phyloP scores from a whole-genome alignment of 2,113 vertebrate species.

The Myodes glareolus region DNA sequence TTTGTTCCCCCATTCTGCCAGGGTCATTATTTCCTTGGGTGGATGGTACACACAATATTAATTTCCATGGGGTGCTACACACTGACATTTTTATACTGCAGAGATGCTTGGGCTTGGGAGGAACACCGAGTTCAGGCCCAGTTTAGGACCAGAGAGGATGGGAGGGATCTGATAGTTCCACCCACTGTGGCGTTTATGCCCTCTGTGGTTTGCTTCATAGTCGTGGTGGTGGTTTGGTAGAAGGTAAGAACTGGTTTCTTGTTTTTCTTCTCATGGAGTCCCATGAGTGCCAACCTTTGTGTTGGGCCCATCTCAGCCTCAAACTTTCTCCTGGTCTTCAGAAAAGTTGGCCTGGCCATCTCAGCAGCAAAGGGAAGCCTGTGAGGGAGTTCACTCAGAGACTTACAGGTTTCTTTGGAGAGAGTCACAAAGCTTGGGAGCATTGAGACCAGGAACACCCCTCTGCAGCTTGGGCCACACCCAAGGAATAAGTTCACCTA shows the following conservation, averaged over 20 bases:
- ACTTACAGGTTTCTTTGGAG: neutral
- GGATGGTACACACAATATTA: slow-evolving; percentile 57
- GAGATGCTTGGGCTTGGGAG: neutral
- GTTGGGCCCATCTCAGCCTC: neutral
- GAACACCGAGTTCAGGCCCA: neutral
- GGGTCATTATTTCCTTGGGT: slow-evolving; percentile 72
- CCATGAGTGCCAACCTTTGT: neutral
- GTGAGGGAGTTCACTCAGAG: neutral
- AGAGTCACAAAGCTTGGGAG: neutral
- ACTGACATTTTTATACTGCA: slow-evolving; percentile 48
- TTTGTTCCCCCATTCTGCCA: slow-evolving; percentile 61
- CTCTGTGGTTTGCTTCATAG: neutral
- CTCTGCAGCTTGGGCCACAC: neutral
- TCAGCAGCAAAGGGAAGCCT: neutral
- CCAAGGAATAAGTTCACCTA: neutral
- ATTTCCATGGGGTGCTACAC: slow-evolving; percentile 58
- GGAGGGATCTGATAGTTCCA: neutral
- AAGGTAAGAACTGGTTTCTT: neutral
- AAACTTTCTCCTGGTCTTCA: neutral
- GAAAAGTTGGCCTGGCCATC: neutral
- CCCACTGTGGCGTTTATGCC: neutral
- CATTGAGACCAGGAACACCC: neutral
- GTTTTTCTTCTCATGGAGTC: neutral
- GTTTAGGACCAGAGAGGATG: neutral
- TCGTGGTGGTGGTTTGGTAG: neutral